A percentile compares a stretch with the other conserved stretches of the same genome.
These are phyloP conservation scores for Cnemophilus loriae DNA, from an alignment of 2,113 vertebrate species.

Conservation along the genomic window DNA sequence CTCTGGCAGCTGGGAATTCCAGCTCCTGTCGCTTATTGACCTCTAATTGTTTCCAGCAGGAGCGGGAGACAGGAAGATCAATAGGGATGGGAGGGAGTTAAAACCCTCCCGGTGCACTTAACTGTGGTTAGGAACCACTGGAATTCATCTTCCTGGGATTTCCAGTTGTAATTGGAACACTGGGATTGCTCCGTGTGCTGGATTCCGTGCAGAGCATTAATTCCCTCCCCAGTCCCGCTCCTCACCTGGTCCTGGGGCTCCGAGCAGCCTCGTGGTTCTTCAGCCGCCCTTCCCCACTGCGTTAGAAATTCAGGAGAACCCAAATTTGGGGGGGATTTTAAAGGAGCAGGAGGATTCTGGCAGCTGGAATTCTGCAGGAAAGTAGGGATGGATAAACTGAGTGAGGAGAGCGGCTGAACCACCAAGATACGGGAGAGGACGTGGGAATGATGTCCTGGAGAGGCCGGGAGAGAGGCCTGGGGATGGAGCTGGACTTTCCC, in stretches of 20 bases:
- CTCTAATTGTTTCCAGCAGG: slow-evolving; percentile 70
- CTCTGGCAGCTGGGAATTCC: slow-evolving; percentile 67
- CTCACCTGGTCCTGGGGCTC: accelerated
- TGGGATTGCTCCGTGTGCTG: accelerated
- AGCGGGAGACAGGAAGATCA: slow-evolving; percentile 52
- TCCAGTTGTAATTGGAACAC: background rate
- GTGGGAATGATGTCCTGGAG: background rate
- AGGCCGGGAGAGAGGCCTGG: accelerated
- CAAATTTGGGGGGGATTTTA: background rate
- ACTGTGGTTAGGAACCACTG: background rate
- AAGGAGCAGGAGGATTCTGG: background rate
- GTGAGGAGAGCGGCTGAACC: background rate
- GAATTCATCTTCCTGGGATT: slow-evolving; percentile 11
- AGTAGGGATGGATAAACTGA: accelerated
- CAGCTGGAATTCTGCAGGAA: accelerated
- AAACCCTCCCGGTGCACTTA: slow-evolving; percentile 10
- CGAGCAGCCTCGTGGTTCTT: background rate
- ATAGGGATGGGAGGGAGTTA: slow-evolving; percentile 53
- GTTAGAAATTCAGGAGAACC: background rate
- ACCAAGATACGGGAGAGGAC: accelerated
- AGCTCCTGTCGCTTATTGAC: slow-evolving; percentile 57
- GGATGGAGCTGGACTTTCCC: background rate
- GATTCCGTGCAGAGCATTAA: background rate
- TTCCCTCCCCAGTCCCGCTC: background rate
- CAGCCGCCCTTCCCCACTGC: background rate